Evolutionary conservation across 2,113 vertebrate genomes (phyloP).

Genomic region (Myrmophylax atrothorax): DNA sequence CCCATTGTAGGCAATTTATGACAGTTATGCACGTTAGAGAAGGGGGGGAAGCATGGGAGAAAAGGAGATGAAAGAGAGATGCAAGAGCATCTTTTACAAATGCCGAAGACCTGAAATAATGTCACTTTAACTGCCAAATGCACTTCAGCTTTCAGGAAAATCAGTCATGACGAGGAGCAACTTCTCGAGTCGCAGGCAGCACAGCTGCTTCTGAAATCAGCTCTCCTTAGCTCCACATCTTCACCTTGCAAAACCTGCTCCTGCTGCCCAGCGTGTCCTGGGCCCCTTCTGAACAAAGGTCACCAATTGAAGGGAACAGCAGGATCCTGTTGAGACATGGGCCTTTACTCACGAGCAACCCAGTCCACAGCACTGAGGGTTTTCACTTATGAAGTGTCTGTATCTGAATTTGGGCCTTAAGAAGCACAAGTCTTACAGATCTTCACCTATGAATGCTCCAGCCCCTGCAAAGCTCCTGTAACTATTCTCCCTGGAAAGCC

Average conservation of each 20-base stretch:
- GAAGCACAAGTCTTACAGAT: neutral
- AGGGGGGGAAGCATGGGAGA: neutral
- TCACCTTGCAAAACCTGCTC: neutral
- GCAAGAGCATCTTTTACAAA: neutral
- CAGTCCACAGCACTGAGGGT: neutral
- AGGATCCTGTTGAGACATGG: fast-evolving
- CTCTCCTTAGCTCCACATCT: neutral
- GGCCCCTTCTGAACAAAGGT: neutral
- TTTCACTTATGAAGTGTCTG: neutral
- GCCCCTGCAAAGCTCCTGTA: neutral
- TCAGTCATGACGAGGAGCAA: neutral
- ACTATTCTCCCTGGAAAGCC: neutral
- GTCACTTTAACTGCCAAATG: neutral
- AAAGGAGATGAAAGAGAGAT: neutral
- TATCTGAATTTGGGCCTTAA: neutral
- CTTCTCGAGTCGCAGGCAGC: neutral
- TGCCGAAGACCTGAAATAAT: neutral
- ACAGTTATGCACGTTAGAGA: neutral
- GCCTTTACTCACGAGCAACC: neutral
- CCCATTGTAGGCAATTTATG: neutral
- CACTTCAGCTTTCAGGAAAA: conserved; percentile 10
- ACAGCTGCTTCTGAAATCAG: neutral
- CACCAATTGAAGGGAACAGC: neutral
- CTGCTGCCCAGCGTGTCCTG: fast-evolving
- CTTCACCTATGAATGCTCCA: neutral